These are phyloP conservation scores for Thalassaphorura encarpata DNA, from an alignment of 1,140 invertebrate genomes.

Conservation along the genomic window DNA sequence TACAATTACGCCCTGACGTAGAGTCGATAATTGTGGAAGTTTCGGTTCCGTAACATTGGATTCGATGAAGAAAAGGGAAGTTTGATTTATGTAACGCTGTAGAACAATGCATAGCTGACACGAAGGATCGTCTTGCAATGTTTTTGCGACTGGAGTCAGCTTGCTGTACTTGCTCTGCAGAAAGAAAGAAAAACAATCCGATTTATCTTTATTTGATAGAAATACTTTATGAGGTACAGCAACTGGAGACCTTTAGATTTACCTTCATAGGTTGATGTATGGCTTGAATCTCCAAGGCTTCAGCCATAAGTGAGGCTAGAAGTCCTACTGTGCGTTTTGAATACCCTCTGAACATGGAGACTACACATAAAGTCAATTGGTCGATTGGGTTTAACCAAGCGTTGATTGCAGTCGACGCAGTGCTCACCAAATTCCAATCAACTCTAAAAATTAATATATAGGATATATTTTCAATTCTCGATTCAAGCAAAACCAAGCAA, in stretches of 20 bases:
- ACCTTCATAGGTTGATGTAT: conserved; percentile 78
- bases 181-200: background rate
- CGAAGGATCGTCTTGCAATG: conserved; percentile 88
- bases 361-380: conserved; percentile 67
- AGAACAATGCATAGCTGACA: conserved; percentile 85
- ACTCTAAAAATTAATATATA: conserved; percentile 47
- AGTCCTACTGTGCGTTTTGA: conserved; percentile 71
- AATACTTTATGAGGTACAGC: too few relatives aligned
- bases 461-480: too few relatives aligned
- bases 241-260: conserved; percentile 17
- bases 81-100: conserved; percentile 69
- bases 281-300: conserved; percentile 72
- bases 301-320: conserved; percentile 88
- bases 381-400: conserved; percentile 96
- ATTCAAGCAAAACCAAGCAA: conserved; percentile 12
- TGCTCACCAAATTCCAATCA: conserved; percentile 94
- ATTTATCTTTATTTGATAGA: too few relatives aligned
- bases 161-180: conserved; percentile 79
- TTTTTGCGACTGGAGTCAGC: conserved; percentile 75
- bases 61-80: conserved; percentile 64
- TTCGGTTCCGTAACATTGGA: conserved; percentile 69
- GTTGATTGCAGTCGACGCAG: conserved; percentile 89
- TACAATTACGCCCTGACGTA: conserved; percentile 86
- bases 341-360: conserved; percentile 62
- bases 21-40: conserved; percentile 72